These are phyloP conservation scores for Scomber colias DNA, from an alignment of 2,113 vertebrate species.

Conservation along the genomic window DNA sequence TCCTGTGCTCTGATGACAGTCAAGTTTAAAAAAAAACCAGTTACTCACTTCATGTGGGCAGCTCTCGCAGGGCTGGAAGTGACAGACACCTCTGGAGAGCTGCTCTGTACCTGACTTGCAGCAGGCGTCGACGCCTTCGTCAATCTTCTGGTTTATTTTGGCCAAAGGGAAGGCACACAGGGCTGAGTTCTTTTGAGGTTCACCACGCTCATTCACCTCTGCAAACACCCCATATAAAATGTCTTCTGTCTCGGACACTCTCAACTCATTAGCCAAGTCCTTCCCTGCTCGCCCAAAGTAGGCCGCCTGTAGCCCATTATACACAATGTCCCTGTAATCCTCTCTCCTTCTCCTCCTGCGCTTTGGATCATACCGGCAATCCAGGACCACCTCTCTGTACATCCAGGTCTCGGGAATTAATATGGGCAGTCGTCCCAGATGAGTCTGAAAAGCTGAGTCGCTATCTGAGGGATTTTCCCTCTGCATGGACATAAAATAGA, in stretches of 20 bases:
- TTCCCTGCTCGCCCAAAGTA: constrained; percentile 82
- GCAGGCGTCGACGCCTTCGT: constrained; percentile 86
- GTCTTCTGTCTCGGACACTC: constrained; percentile 71
- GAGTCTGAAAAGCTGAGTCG: constrained; percentile 82
- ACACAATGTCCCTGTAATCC: constrained; percentile 70
- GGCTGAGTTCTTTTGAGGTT: constrained; percentile 79
- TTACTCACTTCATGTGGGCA: constrained; percentile 91
- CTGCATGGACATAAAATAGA: constrained; percentile 94
- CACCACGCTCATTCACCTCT: constrained; percentile 60
- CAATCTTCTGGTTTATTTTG: constrained; percentile 84
- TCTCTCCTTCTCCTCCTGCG: constrained; percentile 78
- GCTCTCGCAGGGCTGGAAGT: constrained; percentile 87
- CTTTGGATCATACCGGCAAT: constrained; percentile 89
- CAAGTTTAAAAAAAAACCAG: not conserved
- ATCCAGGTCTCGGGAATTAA: constrained; percentile 79
- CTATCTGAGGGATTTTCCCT: constrained; percentile 63
- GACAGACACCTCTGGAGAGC: constrained; percentile 86
- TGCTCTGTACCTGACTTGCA: constrained; percentile 75
- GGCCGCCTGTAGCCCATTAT: constrained; percentile 91
- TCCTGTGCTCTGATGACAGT: constrained; percentile 18
- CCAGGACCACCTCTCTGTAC: constrained; percentile 93
- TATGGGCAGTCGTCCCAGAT: constrained; percentile 85
- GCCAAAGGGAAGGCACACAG: constrained; percentile 90
- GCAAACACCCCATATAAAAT: constrained; percentile 92
- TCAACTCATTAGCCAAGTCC: constrained; percentile 84